Evolutionary conservation across 1,140 invertebrate genomes (phyloP), one percentile per base, ranked within the genome.

Genomic region (Tetragnatha versicolor): DNA sequence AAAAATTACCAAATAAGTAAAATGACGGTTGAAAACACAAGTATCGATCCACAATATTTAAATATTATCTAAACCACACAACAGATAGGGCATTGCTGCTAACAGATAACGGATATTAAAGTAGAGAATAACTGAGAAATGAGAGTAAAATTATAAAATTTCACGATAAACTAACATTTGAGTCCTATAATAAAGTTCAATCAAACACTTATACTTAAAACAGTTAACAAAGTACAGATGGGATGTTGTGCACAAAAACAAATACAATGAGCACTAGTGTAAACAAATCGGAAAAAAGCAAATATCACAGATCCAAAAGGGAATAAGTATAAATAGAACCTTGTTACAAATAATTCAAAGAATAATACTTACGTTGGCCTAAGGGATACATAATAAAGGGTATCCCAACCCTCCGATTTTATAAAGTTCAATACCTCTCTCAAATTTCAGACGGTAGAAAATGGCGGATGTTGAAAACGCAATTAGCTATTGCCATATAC

Each of bases 301-400:
- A 42, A 42, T 17, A 42, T 9, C 39, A 42, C 7, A 20, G 2
- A 39, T n/a, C 6, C 3, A 37, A 12, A 3, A 20, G 0, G 5
- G 39, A n/a, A n/a, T 4, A 66, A 45, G n/a, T 47, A 6, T 27
- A 33, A 45, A 10, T 25, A 2, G 6, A 37, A 10, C 6, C 27
- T 31, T 9, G 9, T 22, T 37, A 63, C 9, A n/a, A 20, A 63
- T n/a, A 37, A 37, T 3, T n/a, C 20, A 35, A 17, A 0, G 1
- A 3, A 35, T 37, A 17, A 10, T 39, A 77, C 73, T 53, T 77
- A 77, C 73, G 73, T 66, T 77, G 73, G 61, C 73, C 73, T 49
- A 77, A 61, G 73, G 73, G 73, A 77, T 77, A 77, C 73, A 77
- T 77, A 2, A 29, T 77, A 25, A 51, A 22, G 39, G 73, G 33